These are phyloP conservation scores for Ceratitis capitata DNA, from an alignment of 1,140 invertebrate species.

Conservation along the genomic window DNA sequence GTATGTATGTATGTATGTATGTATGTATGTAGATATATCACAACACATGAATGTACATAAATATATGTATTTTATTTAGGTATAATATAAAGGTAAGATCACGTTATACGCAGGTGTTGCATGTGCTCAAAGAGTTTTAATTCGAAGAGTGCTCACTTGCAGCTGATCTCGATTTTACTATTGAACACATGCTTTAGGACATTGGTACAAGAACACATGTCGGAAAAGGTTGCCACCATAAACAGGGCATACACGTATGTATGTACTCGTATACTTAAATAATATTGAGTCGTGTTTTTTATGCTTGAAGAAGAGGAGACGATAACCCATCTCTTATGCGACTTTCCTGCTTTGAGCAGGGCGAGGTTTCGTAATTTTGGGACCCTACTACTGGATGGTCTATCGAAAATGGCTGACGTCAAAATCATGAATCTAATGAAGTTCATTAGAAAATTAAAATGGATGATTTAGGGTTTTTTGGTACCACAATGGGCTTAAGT, in stretches of 20 bases:
- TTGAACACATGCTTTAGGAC: background rate
- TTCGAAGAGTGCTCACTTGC: background rate
- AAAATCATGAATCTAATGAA: too few relatives aligned
- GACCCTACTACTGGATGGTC: too few relatives aligned
- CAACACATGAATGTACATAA: background rate
- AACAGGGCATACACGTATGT: background rate
- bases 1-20: background rate
- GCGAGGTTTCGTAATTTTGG: too few relatives aligned
- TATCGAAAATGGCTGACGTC: too few relatives aligned
- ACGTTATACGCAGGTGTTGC: background rate
- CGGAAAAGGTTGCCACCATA: background rate
- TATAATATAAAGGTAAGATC: background rate
- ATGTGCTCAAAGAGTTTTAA: background rate
- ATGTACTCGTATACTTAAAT: background rate
- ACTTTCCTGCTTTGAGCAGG: too few relatives aligned
- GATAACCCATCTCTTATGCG: too few relatives aligned
- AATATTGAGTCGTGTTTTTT: too few relatives aligned
- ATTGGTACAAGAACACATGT: background rate
- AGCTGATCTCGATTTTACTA: background rate
- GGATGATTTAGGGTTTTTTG: too few relatives aligned
- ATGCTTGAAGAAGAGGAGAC: too few relatives aligned
- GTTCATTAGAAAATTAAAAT: too few relatives aligned
- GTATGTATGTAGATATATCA: background rate
- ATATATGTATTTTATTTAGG: background rate
- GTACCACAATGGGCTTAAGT: too few relatives aligned